Evolutionary conservation across 2,113 vertebrate genomes (phyloP), one percentile per base, ranked within the genome.

Genomic region (Melozone crissalis): DNA sequence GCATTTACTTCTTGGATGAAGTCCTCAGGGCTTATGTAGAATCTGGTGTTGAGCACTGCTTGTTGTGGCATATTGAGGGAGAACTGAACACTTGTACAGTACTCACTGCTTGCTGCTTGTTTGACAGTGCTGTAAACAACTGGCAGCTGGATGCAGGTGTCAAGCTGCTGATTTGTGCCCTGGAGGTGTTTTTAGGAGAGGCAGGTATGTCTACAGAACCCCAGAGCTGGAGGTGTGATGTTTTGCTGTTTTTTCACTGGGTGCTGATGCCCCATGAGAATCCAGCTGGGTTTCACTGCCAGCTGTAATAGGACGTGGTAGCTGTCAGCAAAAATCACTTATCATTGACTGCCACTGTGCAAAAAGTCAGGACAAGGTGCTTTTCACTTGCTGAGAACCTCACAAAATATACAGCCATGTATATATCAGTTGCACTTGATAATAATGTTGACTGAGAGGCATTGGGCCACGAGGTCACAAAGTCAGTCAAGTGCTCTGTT

Each of bases 101-200:
- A 43, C 73, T 67, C 73, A 37, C 30, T 15, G 6, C 71, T 94
- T 39, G 71, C 84, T 30, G 33, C 93, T 91, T 78, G 11, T 54
- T 93, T 91, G 79, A 69, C 74, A 72, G 31, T 47, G 83, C 47
- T 15, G 4, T 74, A 95, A 96, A 90, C 63, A 94, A 37, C 62
- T 68, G 78, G 57, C 84, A 96, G 87, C 54, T 69, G 91, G 92
- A 85, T 80, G 54, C 63, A 90, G 84, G 65, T 91, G 67, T 84
- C 27, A 58, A 4, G 59, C 79, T 90, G 39, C 68, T 80, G 89
- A 6, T 91, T 93, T 93, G 84, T 81, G 61, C 76, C 89, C 75
- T 57, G 68, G 51, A 79, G 92, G 16, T 96, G 93, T 89, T 73
- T 87, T 35, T 21, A 91, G 67, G 28, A 86, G 61, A 89, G 68